Percentiles rank a stretch among this genome's conserved stretches.
Conservation (phyloP, 2,888 invertebrate genomes). For the Camponotus fellah region DNA sequence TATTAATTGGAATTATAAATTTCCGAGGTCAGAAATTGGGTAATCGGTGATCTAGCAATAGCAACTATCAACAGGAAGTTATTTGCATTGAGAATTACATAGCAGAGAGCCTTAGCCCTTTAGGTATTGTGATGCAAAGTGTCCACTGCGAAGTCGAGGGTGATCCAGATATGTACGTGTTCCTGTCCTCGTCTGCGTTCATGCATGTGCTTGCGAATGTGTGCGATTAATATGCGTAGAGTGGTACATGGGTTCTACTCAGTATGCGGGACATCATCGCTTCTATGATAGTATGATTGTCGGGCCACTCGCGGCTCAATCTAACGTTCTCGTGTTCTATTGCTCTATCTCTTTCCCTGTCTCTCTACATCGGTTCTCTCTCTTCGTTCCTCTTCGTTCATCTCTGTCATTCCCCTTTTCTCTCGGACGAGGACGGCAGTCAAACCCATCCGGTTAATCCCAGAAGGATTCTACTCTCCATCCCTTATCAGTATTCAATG, state of each 20-base stretch:
- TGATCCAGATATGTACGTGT: slow-evolving; percentile 31
- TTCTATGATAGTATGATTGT: slow-evolving; percentile 82
- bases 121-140: slow-evolving; percentile 77
- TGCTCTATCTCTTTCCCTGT: slow-evolving; percentile 14
- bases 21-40: slow-evolving; percentile 8
- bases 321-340: slow-evolving; percentile 63
- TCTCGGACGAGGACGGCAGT: slow-evolving; percentile 47
- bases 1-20: background rate
- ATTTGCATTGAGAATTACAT: slow-evolving; percentile 48
- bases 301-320: slow-evolving; percentile 76
- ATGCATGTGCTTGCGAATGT: slow-evolving; percentile 27
- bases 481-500: slow-evolving; percentile 79
- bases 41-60: background rate
- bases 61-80: slow-evolving; percentile 11
- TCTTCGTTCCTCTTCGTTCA: slow-evolving; percentile 1
- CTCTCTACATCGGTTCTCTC: slow-evolving; percentile 22
- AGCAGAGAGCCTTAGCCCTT: slow-evolving; percentile 5
- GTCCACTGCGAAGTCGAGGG: slow-evolving; percentile 59
- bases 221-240: slow-evolving; percentile 82
- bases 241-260: slow-evolving; percentile 72
- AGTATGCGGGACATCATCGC: slow-evolving; percentile 82
- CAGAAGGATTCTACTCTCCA: slow-evolving; percentile 55
- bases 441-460: slow-evolving; percentile 75
- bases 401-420: slow-evolving; percentile 26
- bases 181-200: slow-evolving; percentile 41